Base-by-base conservation (phyloP, 2,888 invertebrate species). In the Pristionchus fissidentatus region DNA sequence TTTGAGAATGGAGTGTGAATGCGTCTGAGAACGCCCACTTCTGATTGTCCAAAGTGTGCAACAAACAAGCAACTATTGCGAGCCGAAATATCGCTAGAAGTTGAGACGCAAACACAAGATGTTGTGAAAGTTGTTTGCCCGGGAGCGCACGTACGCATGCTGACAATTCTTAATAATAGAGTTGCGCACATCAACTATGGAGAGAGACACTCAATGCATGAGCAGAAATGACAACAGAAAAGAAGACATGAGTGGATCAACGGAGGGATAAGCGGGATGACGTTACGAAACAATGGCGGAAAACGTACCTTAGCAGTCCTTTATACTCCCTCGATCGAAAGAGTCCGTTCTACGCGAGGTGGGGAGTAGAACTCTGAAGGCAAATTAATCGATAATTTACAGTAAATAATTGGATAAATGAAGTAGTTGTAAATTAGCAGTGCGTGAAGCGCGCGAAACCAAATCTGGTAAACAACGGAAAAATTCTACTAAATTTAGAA, bases 281-380 rank as follows among this genome's bases (percentile, higher is more conserved):
- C 32, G 75, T 77, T 77, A 77, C 49, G 75, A 49, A 77, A 77
- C 75, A 32, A 77, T 8, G 49, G 19, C 19, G 7, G 49, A 77
- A 77, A 49, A 10, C 32, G 49, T 49, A 77, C 75, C 75, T 77
- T 49, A 77, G 75, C 75, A 77, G 75, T 77, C 75, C 70, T 77
- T 77, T 77, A 77, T 49, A 77, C 75, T 77, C 75, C 75, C 75
- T 77, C 49, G 49, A 43, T 32, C 49, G 46, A 77, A 73, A 73
- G 75, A 49, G 75, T 77, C 19, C 49, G 49, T 49, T 77, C 32
- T 46, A 77, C 46, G 49, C 75, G 75, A 77, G 49, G 49, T 29
- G 46, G 75, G 75, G 75, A 77, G 75, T 49, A 77, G 75, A 77
- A 43, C 75, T 49, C 75, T 49, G 49, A 29, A 77, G 5, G 49